phyloP scores from a whole-genome alignment of 2,888 invertebrate species.

The Hirtodrosophila histrioides region DNA sequence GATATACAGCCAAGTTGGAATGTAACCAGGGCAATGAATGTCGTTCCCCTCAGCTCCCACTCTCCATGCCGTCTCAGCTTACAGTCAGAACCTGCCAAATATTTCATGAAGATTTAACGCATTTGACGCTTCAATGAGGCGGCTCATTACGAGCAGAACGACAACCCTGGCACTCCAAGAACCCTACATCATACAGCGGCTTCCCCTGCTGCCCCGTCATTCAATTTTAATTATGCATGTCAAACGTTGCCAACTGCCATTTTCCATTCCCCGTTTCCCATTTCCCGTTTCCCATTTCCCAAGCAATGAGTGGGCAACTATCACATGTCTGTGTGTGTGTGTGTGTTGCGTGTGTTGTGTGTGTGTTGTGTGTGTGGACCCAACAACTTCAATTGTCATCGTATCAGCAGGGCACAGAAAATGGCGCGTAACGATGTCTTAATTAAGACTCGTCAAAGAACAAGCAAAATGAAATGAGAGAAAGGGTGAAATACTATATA shows the following conservation, averaged over 20 bases:
- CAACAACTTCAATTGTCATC: slow-evolving; percentile 56
- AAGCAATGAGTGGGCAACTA: slow-evolving; percentile 14
- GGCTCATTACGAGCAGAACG: slow-evolving; percentile 52
- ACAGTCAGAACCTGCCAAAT: slow-evolving; percentile 36
- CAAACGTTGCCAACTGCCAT: slow-evolving; percentile 40
- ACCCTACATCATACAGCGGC: not conserved
- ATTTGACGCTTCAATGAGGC: slow-evolving; percentile 57
- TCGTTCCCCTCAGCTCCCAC: not conserved
- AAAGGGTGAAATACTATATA: not conserved
- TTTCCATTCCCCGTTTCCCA: not conserved
- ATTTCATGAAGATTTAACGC: slow-evolving; percentile 70
- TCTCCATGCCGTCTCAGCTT: not conserved
- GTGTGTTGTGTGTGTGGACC: slow-evolving; percentile 6
- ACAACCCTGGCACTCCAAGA: not conserved
- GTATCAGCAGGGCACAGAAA: slow-evolving; percentile 49
- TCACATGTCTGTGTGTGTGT: not conserved
- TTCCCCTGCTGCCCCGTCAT: slow-evolving; percentile 16
- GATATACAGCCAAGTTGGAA: slow-evolving; percentile 29
- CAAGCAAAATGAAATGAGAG: slow-evolving; percentile 1
- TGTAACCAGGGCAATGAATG: slow-evolving; percentile 42
- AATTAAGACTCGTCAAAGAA: slow-evolving; percentile 60
- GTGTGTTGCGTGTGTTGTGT: too few species aligned
- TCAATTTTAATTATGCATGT: slow-evolving; percentile 63
- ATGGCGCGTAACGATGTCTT: slow-evolving; percentile 70
- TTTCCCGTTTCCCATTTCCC: not conserved